Base-by-base conservation (phyloP, 2,113 vertebrate species). In the Ginglymostoma cirratum region DNA sequence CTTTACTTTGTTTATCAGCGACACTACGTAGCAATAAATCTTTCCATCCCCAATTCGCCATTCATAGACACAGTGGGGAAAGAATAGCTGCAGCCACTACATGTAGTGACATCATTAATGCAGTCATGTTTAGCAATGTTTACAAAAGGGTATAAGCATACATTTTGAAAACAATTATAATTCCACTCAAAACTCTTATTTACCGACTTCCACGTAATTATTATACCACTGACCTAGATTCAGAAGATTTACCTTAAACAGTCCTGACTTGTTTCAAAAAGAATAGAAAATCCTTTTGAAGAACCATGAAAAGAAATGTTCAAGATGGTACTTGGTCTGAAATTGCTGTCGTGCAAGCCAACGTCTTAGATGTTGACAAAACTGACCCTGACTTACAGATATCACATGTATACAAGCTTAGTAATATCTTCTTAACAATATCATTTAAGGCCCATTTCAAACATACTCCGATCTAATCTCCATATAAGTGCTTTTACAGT, bases 51-150 rank as follows among this genome's bases (percentile, higher is more conserved):
- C 61, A 17, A 93, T 38, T n/a, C 61, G 38, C 89, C 61, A 67
- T 66, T 93, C 66, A 67, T 93, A 38, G 34, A 38, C 89, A n/a
- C 89, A 38, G 34, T 93, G 89, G 89, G 89, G 61, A 67, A 93
- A 93, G 89, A 93, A 93, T 67, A 93, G 89, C 89, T 93, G 17
- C 17, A n/a, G 61, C 21, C 61, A 23, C 30, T 93, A 93, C 61
- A 21, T 67, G 61, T 93, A 66, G 89, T n/a, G 23, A 93, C 61
- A 66, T 38, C 65, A 42, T 92, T 19, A 92, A n/a, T 66, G 65
- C n/a, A 38, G 67, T 66, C 55, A n/a, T 24, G 6, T 30, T 30
- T 93, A 38, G 89, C 38, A 67, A n/a, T 23, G 17, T 4, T 93
- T 19, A n/a, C 30, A 66, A 93, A 67, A 67, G 61, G 34, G 34